Conservation (phyloP, 2,888 invertebrate species). For the Leptopterna dolabrata region DNA sequence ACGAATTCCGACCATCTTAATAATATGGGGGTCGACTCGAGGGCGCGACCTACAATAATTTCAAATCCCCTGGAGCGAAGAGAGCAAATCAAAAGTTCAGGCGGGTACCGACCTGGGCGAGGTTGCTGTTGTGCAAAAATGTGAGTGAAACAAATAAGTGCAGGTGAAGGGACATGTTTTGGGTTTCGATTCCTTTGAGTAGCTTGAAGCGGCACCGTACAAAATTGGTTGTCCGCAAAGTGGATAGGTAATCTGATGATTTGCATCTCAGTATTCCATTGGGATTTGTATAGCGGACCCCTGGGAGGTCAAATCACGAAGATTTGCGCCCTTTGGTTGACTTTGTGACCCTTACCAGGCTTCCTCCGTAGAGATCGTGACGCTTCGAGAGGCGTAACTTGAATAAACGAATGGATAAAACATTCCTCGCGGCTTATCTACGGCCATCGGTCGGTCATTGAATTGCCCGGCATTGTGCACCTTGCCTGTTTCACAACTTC, state of each 20-base stretch:
- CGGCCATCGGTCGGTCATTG: not conserved
- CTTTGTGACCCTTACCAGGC: not conserved
- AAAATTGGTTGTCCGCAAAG: too few species aligned
- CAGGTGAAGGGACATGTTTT: not conserved
- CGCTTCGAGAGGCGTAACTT: not conserved
- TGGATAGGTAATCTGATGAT: too few species aligned
- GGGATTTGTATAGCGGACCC: not conserved
- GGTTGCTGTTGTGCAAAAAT: not conserved
- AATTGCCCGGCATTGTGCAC: not conserved
- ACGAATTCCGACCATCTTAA: not conserved
- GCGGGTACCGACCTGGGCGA: not conserved
- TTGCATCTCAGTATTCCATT: too few species aligned
- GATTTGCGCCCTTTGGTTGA: not conserved
- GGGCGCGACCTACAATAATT: not conserved
- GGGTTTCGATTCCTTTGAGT: not conserved
- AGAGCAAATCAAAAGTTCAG: not conserved
- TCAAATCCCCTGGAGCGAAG: not conserved
- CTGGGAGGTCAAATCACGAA: not conserved
- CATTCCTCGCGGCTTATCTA: not conserved
- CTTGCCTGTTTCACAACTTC: too few species aligned
- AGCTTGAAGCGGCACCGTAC: not conserved
- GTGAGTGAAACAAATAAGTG: not conserved
- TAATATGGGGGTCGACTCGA: not conserved
- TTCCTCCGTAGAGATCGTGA: not conserved
- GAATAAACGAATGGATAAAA: not conserved